A percentile compares a stretch with the other conserved stretches of the same genome.
Conservation (phyloP, 2,888 invertebrate genomes). For the Acrobasis suavella region DNA sequence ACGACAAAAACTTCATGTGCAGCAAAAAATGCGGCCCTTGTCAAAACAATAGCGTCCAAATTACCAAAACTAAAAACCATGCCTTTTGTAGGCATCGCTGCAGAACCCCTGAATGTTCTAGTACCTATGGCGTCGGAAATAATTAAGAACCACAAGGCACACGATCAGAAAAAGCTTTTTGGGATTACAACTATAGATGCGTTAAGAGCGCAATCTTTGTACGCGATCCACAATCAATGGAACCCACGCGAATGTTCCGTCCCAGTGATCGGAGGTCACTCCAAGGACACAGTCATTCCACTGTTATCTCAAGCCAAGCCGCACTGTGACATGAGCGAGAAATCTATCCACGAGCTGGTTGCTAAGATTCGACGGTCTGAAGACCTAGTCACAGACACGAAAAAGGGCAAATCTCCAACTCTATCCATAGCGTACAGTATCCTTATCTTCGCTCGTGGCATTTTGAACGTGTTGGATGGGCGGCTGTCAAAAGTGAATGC, state of each 20-base stretch:
- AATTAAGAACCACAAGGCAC: constrained; percentile 63
- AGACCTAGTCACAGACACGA: constrained; percentile 84
- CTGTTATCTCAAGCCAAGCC: constrained; percentile 85
- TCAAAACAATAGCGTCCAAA: constrained; percentile 52
- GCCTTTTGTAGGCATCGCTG: constrained; percentile 28
- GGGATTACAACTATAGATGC: constrained; percentile 89
- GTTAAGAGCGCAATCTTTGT: constrained; percentile 89
- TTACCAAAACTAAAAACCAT: constrained; percentile 53
- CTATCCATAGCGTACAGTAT: constrained; percentile 85
- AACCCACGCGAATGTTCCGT: constrained; percentile 85
- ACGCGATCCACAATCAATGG: constrained; percentile 84
- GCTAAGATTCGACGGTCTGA: constrained; percentile 73
- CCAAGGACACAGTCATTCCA: constrained; percentile 88
- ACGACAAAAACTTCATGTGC: constrained; percentile 84
- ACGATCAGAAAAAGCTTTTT: constrained; percentile 85
- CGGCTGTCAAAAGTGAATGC: constrained; percentile 48
- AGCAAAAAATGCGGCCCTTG: constrained; percentile 65
- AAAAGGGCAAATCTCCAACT: constrained; percentile 82
- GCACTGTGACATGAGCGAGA: constrained; percentile 65
- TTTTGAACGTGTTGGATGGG: constrained; percentile 76
- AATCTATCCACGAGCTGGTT: constrained; percentile 61
- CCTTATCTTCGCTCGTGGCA: constrained; percentile 79
- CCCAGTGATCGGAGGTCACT: constrained; percentile 91
- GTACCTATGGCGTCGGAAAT: constrained; percentile 74
- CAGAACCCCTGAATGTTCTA: constrained; percentile 29